Evolutionary conservation across 2,888 invertebrate species (phyloP), one percentile per base, ranked within the genome.

Genomic region (Sisyra terminalis): DNA sequence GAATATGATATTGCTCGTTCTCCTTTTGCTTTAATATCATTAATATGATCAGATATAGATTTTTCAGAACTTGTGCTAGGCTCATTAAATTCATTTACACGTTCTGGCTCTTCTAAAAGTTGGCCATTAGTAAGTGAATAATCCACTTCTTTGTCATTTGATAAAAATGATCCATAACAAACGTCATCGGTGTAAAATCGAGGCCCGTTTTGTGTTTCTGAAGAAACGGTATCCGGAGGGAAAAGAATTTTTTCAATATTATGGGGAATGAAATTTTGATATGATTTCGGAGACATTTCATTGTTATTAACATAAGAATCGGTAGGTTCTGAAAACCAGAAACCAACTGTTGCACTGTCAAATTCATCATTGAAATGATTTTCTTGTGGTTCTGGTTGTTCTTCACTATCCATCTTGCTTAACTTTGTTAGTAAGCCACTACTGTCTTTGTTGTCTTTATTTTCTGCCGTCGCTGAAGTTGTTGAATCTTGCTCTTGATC

Each of bases 401-500:
- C 32, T 17, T 41, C 41, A 17, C 13, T 16, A 3, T 41, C 32
- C n/a, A 34, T 18, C 2, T 41, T 32, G 16, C 24, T 15, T 4
- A 39, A 15, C 14, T 39, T 39, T 14, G 34, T 14, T 34, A 32
- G 18, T 34, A 41, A 16, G 13, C 32, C 13, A 18, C 34, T 34
- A 9, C 9, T 15, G 13, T 42, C 18, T 9, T 47, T 43, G 17
- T 46, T 37, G 6, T 17, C 24, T 9, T 8, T 32, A 24, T 35
- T 43, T 38, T 13, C 45, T 8, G 3, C 9, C 2, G 35, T 13
- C 3, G 15, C 13, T 24, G 50, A 47, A n/a, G n/a, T n/a, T 13
- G 48, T 44, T 44, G 67, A 66, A 44, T 65, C 64, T 43, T 59
- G 64, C 3, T 60, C 60, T 3, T 64, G 63, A 40, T 67, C 67